Percentiles rank a stretch among this genome's conserved stretches.
These are phyloP conservation scores for Bos indicus DNA, from an alignment of 2,113 vertebrate genomes.

Conservation along the genomic window DNA sequence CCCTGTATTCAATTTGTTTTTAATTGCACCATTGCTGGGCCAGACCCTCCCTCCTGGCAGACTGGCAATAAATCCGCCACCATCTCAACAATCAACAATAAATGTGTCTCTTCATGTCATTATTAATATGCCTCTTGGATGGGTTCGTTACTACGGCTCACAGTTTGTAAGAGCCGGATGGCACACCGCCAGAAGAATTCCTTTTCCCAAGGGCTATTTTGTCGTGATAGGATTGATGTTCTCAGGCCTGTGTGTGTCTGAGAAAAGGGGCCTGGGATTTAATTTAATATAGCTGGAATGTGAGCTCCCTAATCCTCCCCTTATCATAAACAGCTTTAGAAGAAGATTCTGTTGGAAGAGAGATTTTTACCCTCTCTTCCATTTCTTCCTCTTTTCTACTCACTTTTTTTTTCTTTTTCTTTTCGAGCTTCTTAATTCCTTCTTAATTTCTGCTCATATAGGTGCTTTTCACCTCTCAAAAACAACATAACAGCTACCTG, in stretches of 20 bases:
- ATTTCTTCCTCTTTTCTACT: not conserved
- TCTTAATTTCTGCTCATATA: slow-evolving; percentile 10
- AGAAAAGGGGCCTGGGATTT: slow-evolving; percentile 2
- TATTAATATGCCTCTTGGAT: slow-evolving; percentile 81
- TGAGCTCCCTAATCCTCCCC: not conserved
- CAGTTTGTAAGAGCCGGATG: slow-evolving; percentile 67
- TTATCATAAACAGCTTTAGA: slow-evolving; percentile 27
- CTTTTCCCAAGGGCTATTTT: slow-evolving; percentile 47
- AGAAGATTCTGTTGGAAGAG: not conserved
- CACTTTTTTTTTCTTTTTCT: not conserved
- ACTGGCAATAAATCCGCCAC: slow-evolving; percentile 77
- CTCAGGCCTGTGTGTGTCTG: not conserved
- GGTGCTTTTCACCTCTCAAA: not conserved
- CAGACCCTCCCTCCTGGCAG: slow-evolving; percentile 74
- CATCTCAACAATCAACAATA: slow-evolving; percentile 78
- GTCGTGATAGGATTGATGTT: not conserved
- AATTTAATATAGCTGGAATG: not conserved
- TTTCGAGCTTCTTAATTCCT: slow-evolving; percentile 13
- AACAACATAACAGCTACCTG: not conserved
- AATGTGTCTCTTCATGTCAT: slow-evolving; percentile 79
- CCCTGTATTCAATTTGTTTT: slow-evolving; percentile 79
- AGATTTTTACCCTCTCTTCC: not conserved
- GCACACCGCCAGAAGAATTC: slow-evolving; percentile 66
- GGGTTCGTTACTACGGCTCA: slow-evolving; percentile 78
- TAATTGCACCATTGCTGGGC: slow-evolving; percentile 77